phyloP scores from a whole-genome alignment of 2,797 vertebrate species.

The Myotis myotis region DNA sequence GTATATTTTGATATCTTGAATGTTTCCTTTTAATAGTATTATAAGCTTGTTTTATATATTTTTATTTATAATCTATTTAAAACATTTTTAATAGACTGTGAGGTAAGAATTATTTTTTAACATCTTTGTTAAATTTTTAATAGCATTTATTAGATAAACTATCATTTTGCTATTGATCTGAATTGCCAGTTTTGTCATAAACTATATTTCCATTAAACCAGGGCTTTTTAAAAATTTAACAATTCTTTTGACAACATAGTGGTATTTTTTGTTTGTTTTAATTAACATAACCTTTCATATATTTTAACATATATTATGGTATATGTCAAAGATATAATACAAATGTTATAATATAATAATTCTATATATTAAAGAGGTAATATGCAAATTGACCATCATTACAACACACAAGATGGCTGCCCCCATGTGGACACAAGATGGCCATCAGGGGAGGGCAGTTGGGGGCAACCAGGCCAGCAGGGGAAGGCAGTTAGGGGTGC shows the following conservation, averaged over 20 bases:
- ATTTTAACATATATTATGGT: not conserved
- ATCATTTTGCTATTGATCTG: not conserved
- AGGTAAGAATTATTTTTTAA: not conserved
- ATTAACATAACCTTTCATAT: not conserved
- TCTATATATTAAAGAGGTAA: too few species aligned
- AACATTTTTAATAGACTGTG: not conserved
- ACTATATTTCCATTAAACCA: not conserved
- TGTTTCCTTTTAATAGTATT: not conserved
- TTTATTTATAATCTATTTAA: not conserved
- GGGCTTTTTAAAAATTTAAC: not conserved
- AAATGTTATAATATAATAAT: not conserved
- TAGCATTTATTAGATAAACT: not conserved
- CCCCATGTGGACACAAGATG: too few species aligned
- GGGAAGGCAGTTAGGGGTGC: too few species aligned
- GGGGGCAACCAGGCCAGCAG: rapidly evolving
- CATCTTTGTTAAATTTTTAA: not conserved
- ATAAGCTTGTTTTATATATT: not conserved
- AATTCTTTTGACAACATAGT: not conserved
- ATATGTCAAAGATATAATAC: not conserved
- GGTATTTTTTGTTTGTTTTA: not conserved
- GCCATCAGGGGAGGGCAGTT: too few species aligned
- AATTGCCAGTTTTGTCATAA: not conserved
- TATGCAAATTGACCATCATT: too few species aligned
- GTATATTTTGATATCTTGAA: not conserved
- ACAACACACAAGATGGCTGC: too few species aligned